A percentile compares a stretch with the other conserved stretches of the same genome.
Evolutionary conservation across 2,888 invertebrate species (phyloP).

Genomic region (Patella pellucida): DNA sequence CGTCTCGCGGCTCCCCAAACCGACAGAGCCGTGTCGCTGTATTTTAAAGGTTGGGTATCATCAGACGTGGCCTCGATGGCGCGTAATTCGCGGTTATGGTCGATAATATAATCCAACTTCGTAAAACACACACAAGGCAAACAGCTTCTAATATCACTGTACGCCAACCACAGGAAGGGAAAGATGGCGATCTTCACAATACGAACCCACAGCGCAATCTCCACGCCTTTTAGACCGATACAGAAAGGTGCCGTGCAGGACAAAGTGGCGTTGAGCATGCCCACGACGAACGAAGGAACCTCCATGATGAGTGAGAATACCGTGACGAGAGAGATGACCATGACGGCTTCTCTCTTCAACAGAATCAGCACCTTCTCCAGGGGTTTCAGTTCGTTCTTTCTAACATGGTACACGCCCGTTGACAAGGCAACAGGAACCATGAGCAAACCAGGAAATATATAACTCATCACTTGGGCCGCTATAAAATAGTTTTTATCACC

Average conservation of each 20-base stretch:
- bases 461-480: background rate
- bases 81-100: background rate
- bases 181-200: background rate
- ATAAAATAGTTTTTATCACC: background rate
- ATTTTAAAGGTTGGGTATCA: background rate
- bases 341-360: background rate
- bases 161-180: background rate
- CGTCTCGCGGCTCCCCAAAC: background rate
- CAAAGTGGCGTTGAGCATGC: background rate
- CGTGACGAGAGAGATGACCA: background rate
- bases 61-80: background rate
- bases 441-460: background rate
- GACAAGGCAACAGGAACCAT: background rate
- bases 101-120: background rate
- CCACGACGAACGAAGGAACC: background rate
- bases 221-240: background rate
- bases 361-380: background rate
- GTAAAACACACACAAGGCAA: background rate
- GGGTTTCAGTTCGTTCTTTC: background rate
- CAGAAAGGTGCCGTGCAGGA: background rate
- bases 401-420: background rate
- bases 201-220: conserved; percentile 1
- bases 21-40: background rate
- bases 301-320: background rate
- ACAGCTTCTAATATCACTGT: conserved; percentile 3